These are phyloP conservation scores for Troides helena DNA, from an alignment of 2,888 invertebrate species.

Conservation along the genomic window DNA sequence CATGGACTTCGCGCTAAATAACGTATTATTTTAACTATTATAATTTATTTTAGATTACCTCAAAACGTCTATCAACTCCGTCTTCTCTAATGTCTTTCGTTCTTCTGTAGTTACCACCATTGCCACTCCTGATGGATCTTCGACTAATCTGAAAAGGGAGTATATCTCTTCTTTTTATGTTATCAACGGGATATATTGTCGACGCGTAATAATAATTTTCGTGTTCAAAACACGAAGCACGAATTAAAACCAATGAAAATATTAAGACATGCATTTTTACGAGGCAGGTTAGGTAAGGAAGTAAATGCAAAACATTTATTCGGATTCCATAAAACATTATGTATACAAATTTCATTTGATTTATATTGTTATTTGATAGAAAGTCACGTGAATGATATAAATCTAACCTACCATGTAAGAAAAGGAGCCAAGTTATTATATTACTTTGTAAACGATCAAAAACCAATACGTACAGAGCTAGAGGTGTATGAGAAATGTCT, in stretches of 20 bases:
- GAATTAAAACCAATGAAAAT: conserved; percentile 2
- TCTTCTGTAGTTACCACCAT: conserved; percentile 10
- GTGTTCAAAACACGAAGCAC: conserved; percentile 1
- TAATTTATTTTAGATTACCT: not conserved
- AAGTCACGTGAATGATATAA: not conserved
- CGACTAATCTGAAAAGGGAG: not conserved
- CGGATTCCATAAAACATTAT: not conserved
- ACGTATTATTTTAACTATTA: not conserved
- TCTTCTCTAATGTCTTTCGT: conserved; percentile 14
- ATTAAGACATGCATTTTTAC: conserved; percentile 9
- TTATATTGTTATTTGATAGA: not conserved
- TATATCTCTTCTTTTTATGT: conserved; percentile 16
- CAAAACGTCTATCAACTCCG: conserved; percentile 15
- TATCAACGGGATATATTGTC: conserved; percentile 8
- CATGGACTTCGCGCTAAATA: not conserved
- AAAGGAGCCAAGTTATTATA: not conserved
- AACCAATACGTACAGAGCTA: no score
- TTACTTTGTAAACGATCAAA: not conserved
- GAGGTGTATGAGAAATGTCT: no score
- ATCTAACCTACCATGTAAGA: not conserved
- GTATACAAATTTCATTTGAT: not conserved
- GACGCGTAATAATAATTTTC: conserved; percentile 5
- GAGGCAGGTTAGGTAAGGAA: not conserved
- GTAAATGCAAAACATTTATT: not conserved
- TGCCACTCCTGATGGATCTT: not conserved